Evolutionary conservation across 2,888 invertebrate genomes (phyloP).

Genomic region (Limnephilus auricula): DNA sequence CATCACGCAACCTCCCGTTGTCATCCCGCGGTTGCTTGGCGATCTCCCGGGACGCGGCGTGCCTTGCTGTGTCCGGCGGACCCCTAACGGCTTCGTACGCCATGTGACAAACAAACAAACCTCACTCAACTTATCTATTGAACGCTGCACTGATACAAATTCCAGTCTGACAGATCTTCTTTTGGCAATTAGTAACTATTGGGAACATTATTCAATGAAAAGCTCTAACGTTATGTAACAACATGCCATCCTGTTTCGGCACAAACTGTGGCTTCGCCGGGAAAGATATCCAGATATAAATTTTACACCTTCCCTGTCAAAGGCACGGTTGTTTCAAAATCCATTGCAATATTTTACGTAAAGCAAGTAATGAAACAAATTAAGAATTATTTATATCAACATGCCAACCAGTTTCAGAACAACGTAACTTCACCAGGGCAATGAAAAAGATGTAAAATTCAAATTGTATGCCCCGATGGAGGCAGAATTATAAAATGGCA

Average conservation of each 20-base stretch:
- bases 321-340: background rate
- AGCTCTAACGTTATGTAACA: background rate
- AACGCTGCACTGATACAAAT: background rate
- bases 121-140: background rate
- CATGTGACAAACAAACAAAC: slow-evolving; percentile 6
- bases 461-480: background rate
- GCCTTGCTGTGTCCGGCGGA: background rate
- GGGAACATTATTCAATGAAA: too few species aligned
- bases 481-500: background rate
- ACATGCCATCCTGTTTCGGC: background rate
- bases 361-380: background rate
- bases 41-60: background rate
- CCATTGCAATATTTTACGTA: too few species aligned
- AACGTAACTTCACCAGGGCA: background rate
- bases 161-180: background rate
- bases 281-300: background rate
- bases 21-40: slow-evolving; percentile 19
- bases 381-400: background rate
- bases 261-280: background rate
- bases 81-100: background rate
- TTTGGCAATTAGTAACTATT: too few species aligned
- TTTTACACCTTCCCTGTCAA: background rate
- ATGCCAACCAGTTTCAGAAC: background rate
- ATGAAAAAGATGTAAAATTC: background rate
- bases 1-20: slow-evolving; percentile 61